A percentile compares a stretch with the other conserved stretches of the same genome.
Conservation (phyloP, 2,113 vertebrate genomes). For the Guaruba guarouba region DNA sequence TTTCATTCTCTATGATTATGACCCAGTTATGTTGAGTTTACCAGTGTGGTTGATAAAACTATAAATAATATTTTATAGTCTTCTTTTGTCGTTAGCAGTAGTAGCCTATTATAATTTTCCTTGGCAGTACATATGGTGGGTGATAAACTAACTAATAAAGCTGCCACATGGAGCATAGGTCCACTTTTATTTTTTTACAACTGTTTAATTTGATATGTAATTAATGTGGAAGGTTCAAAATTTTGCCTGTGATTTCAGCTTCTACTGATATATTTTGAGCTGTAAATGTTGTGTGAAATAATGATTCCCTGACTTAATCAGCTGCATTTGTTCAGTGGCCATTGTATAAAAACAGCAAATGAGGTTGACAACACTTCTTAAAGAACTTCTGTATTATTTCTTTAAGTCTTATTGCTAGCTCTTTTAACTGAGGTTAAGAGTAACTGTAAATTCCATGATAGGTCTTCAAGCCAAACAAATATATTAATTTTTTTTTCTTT, state of each 20-base stretch:
- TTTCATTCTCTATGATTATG: background rate
- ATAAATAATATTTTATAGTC: conserved; percentile 66
- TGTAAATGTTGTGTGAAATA: background rate
- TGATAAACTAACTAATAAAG: conserved; percentile 75
- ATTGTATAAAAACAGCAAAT: background rate
- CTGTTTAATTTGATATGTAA: conserved; percentile 60
- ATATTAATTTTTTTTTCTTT: background rate
- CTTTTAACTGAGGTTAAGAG: background rate
- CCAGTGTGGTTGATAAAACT: conserved; percentile 66
- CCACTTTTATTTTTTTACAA: conserved; percentile 61
- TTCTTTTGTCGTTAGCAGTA: conserved; percentile 46
- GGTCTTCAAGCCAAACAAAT: background rate
- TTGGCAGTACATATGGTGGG: conserved; percentile 57
- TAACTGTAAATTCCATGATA: background rate
- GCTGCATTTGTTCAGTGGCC: background rate
- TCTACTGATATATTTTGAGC: background rate
- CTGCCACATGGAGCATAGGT: conserved; percentile 52
- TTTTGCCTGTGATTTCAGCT: conserved; percentile 10
- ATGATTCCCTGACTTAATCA: background rate
- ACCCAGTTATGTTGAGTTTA: conserved; percentile 40
- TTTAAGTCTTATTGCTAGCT: background rate
- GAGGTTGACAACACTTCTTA: background rate
- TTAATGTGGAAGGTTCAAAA: conserved; percentile 53
- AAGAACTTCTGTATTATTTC: background rate
- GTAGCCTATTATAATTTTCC: conserved; percentile 66